Percentiles rank a stretch among this genome's conserved stretches.
These are phyloP conservation scores for Aphidoletes aphidimyza DNA, from an alignment of 2,888 invertebrate species.

Conservation along the genomic window DNA sequence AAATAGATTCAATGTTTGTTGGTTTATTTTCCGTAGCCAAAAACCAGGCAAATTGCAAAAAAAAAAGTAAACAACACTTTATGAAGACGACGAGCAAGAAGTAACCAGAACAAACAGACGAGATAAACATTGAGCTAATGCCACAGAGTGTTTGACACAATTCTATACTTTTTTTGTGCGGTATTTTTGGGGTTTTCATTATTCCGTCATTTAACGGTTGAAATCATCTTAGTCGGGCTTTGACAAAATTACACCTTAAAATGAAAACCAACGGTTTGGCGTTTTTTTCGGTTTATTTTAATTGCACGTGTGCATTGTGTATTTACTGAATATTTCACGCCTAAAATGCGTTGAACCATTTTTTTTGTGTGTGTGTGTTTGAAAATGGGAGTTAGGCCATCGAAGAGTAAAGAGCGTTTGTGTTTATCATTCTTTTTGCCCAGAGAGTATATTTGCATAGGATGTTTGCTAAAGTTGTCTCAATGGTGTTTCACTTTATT, in stretches of 20 bases:
- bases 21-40: constrained; percentile 15
- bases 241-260: too few relatives aligned
- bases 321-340: constrained; percentile 9
- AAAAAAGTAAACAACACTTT: constrained; percentile 12
- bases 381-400: not conserved
- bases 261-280: not conserved
- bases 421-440: not conserved
- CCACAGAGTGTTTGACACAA: not conserved
- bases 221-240: not conserved
- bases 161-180: not conserved
- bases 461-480: constrained; percentile 1
- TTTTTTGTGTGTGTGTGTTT: not conserved
- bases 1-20: not conserved
- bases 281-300: constrained; percentile 12
- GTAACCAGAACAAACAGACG: not conserved
- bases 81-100: not conserved
- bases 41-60: constrained; percentile 35
- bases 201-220: not conserved
- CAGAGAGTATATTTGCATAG: constrained; percentile 47
- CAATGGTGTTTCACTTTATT: not conserved
- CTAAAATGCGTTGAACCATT: not conserved
- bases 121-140: constrained; percentile 25
- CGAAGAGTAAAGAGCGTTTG: not conserved
- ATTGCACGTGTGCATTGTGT: constrained; percentile 41
- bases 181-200: not conserved